Evolutionary conservation across 2,888 invertebrate species (phyloP).

Genomic region (Ophonus ardosiacus): DNA sequence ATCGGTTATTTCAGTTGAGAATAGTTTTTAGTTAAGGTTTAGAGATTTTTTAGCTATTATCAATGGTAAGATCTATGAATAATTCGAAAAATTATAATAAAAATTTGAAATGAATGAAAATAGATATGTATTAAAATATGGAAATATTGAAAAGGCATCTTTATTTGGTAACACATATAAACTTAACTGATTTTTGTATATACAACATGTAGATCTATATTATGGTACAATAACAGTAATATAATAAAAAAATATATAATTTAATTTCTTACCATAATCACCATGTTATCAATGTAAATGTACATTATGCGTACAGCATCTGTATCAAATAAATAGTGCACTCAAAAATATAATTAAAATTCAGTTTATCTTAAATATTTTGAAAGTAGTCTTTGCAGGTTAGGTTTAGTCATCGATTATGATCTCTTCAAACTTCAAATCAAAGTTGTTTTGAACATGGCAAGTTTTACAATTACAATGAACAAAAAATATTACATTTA

Average conservation of each 20-base stretch:
- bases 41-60: too few species aligned
- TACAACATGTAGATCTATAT: slow-evolving; percentile 61
- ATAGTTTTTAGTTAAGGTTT: too few species aligned
- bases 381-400: slow-evolving; percentile 44
- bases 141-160: slow-evolving; percentile 56
- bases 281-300: slow-evolving; percentile 65
- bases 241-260: slow-evolving; percentile 64
- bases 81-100: background rate
- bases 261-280: slow-evolving; percentile 68
- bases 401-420: slow-evolving; percentile 43
- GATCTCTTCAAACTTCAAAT: slow-evolving; percentile 1
- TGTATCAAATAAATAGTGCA: slow-evolving; percentile 63
- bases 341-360: slow-evolving; percentile 57
- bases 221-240: slow-evolving; percentile 64
- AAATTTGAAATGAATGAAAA: background rate
- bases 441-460: slow-evolving; percentile 21
- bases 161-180: slow-evolving; percentile 64
- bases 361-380: slow-evolving; percentile 51
- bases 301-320: slow-evolving; percentile 53
- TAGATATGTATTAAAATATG: background rate
- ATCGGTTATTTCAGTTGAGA: too few species aligned
- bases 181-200: slow-evolving; percentile 58
- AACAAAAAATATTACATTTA: slow-evolving; percentile 42
- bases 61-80: too few species aligned
- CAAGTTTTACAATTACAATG: slow-evolving; percentile 33